Evolutionary conservation across 2,888 invertebrate species (phyloP).

Genomic region (Camponotus fellah): DNA sequence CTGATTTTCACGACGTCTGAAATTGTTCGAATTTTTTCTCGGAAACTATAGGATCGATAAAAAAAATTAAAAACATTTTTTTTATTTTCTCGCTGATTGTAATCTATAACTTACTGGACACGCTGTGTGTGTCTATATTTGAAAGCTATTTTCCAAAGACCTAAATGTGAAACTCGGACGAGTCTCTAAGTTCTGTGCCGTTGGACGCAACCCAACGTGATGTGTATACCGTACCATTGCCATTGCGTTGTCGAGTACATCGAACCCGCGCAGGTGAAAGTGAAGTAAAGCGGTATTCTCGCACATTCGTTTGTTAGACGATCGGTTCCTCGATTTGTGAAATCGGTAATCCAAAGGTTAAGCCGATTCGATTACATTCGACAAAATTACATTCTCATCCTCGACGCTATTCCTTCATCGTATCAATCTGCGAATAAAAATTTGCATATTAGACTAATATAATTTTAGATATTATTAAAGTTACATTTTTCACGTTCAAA

Average conservation of each 20-base stretch:
- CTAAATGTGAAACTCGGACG: background rate
- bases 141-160: background rate
- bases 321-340: constrained; percentile 65
- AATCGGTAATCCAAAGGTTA: constrained; percentile 70
- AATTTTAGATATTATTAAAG: background rate
- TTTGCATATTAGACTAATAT: background rate
- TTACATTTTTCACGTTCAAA: background rate
- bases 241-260: constrained; percentile 71
- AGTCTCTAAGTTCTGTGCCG: constrained; percentile 18
- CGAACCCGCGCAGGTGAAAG: constrained; percentile 77
- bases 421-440: background rate
- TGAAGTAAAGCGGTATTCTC: constrained; percentile 72
- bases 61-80: background rate
- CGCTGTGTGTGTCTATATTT: background rate
- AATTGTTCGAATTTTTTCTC: constrained; percentile 13
- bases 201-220: constrained; percentile 40
- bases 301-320: constrained; percentile 60
- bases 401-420: constrained; percentile 12
- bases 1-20: constrained; percentile 21
- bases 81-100: background rate
- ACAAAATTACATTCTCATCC: constrained; percentile 29
- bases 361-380: constrained; percentile 48
- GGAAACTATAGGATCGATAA: background rate
- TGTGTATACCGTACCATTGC: constrained; percentile 73
- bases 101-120: background rate